A percentile compares a stretch with the other conserved stretches of the same genome.
Conservation (phyloP, 1,140 invertebrate species). For the Danaus melanippus region DNA sequence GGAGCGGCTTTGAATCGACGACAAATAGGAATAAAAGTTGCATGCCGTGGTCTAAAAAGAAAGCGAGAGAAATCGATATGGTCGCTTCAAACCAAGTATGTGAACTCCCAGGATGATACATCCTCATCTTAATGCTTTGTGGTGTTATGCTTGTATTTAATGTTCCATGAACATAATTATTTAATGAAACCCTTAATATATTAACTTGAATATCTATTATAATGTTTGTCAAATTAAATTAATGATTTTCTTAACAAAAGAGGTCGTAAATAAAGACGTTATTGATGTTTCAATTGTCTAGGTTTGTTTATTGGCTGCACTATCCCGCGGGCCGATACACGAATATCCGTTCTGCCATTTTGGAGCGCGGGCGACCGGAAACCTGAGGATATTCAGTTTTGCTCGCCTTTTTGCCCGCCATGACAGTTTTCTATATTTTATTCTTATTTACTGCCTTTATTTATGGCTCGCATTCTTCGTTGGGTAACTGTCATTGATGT, state of each 20-base stretch:
- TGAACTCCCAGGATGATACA: no score
- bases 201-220: no score
- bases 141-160: no score
- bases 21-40: constrained; percentile 52
- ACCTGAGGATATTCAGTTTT: constrained; percentile 61
- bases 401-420: constrained; percentile 55
- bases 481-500: constrained; percentile 33
- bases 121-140: no score
- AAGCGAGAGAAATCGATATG: constrained; percentile 49
- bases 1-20: constrained; percentile 36
- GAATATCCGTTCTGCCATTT: constrained; percentile 66
- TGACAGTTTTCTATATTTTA: constrained; percentile 69
- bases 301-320: constrained; percentile 15
- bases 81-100: constrained; percentile 5
- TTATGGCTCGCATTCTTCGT: constrained; percentile 51
- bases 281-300: constrained; percentile 18
- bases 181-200: no score
- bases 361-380: constrained; percentile 59
- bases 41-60: constrained; percentile 43
- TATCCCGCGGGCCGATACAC: constrained; percentile 29
- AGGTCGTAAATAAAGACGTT: constrained; percentile 1
- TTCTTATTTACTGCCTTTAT: constrained; percentile 67
- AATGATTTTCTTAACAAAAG: constrained; percentile 1
- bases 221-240: no score
- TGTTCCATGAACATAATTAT: no score